Percentiles rank a stretch among this genome's conserved stretches.
These are phyloP conservation scores for Pempheris klunzingeri DNA, from an alignment of 2,797 vertebrate species.

Conservation along the genomic window DNA sequence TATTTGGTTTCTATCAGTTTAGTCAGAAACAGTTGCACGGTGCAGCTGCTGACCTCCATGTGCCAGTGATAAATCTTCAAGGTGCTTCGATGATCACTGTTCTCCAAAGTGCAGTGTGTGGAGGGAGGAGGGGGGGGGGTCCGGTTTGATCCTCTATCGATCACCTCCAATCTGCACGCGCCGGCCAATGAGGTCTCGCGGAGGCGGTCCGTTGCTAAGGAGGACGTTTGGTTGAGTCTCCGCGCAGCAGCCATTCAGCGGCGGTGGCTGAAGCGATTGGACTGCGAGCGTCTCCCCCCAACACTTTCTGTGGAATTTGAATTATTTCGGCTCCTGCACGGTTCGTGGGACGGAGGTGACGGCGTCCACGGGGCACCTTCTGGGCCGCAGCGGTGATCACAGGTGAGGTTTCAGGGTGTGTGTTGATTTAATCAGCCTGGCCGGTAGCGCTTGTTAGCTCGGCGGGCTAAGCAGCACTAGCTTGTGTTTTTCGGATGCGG, in stretches of 20 bases:
- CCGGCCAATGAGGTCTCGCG: constrained; percentile 63
- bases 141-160: constrained; percentile 50
- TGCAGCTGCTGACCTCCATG: not conserved
- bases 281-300: constrained; percentile 56
- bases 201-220: constrained; percentile 87
- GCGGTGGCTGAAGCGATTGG: constrained; percentile 76
- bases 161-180: constrained; percentile 40
- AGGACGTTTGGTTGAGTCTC: constrained; percentile 81
- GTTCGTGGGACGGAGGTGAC: constrained; percentile 61
- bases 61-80: not conserved
- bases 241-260: constrained; percentile 79
- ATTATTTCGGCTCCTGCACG: constrained; percentile 66
- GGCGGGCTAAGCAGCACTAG: constrained; percentile 70
- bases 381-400: constrained; percentile 71
- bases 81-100: no score
- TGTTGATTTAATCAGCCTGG: constrained; percentile 10
- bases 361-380: constrained; percentile 52
- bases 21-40: not conserved
- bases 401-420: constrained; percentile 79
- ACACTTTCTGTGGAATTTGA: constrained; percentile 81
- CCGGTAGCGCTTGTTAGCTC: constrained; percentile 65
- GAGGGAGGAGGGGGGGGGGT: no score
- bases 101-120: not conserved
- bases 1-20: no score
- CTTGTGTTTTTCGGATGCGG: constrained; percentile 63